Conservation (phyloP, 2,113 vertebrate species). For the Menura novaehollandiae region DNA sequence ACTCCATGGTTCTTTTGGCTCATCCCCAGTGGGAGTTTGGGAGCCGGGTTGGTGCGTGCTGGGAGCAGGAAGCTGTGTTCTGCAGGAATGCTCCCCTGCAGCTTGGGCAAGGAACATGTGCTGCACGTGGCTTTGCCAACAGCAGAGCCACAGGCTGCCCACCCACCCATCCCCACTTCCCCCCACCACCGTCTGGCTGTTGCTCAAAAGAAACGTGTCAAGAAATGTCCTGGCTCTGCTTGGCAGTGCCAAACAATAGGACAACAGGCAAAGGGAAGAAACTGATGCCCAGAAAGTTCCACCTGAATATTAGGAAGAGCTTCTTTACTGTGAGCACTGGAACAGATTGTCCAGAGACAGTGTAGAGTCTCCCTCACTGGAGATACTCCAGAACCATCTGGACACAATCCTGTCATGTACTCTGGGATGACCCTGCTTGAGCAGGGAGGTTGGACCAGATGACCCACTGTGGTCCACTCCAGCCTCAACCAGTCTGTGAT, state of each 20-base stretch:
- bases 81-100: not conserved
- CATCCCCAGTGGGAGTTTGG: accelerated
- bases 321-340: not conserved
- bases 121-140: not conserved
- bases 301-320: not conserved
- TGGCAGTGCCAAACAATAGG: not conserved
- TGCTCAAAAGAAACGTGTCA: not conserved
- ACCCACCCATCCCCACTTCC: not conserved
- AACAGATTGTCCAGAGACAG: accelerated
- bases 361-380: not conserved
- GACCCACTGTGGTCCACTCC: not conserved
- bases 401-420: accelerated
- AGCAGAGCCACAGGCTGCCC: not conserved
- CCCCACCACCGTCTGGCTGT: not conserved
- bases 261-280: not conserved
- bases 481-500: not conserved
- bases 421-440: not conserved
- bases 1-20: not conserved
- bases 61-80: not conserved
- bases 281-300: no score
- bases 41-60: accelerated
- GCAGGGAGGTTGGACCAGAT: not conserved
- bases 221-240: not conserved
- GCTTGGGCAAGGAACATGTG: accelerated
- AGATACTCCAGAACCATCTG: not conserved